Evolutionary conservation across 2,113 vertebrate species (phyloP).

Genomic region (Tamias sibiricus): DNA sequence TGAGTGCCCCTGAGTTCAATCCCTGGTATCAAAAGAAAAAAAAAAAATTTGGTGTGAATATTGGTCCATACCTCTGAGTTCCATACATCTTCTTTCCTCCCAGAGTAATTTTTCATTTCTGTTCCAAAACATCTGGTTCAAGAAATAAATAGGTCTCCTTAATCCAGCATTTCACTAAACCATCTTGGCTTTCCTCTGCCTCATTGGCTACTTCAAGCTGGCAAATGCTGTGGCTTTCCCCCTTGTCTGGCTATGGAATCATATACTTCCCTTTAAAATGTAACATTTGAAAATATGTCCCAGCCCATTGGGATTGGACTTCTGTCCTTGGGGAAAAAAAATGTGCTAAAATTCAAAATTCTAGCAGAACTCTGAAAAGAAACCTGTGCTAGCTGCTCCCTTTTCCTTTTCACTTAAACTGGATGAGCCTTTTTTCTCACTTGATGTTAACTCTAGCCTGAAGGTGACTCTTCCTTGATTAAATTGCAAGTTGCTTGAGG

Average conservation of each 20-base stretch:
- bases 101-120: not conserved
- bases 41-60: not conserved
- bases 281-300: not conserved
- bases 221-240: not conserved
- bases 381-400: not conserved
- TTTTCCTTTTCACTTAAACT: not conserved
- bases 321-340: not conserved
- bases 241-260: not conserved
- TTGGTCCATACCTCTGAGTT: not conserved
- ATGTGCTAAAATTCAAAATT: constrained; percentile 16
- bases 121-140: not conserved
- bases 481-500: not conserved
- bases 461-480: not conserved
- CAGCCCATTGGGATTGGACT: not conserved
- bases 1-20: no score
- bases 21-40: no score
- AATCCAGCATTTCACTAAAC: not conserved
- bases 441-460: not conserved
- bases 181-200: not conserved
- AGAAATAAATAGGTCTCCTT: not conserved
- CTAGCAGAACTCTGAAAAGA: not conserved
- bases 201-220: not conserved
- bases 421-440: not conserved
- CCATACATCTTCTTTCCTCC: not conserved
- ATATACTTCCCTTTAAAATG: not conserved